phyloP scores from a whole-genome alignment of 2,113 vertebrate species.

The Coregonus clupeaformis region DNA sequence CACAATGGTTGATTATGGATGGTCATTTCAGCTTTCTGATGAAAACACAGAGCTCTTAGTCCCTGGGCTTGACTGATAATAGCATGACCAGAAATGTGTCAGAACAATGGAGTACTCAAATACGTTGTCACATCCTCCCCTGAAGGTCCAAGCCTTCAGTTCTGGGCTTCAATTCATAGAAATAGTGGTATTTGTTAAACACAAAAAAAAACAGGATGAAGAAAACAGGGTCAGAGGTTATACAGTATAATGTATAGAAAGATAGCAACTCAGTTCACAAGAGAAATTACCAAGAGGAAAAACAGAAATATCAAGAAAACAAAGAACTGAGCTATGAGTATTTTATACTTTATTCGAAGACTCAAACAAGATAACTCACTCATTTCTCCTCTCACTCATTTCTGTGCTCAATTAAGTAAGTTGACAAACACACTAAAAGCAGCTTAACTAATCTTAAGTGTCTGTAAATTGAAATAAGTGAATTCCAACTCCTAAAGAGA shows the following conservation, averaged over 20 bases:
- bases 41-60: slow-evolving; percentile 61
- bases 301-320: neutral
- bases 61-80: slow-evolving; percentile 64
- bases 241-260: too few relatives aligned
- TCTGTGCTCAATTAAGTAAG: slow-evolving; percentile 10
- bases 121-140: slow-evolving; percentile 62
- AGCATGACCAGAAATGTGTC: slow-evolving; percentile 55
- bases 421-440: slow-evolving; percentile 7
- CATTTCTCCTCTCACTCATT: neutral
- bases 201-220: neutral
- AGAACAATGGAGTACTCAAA: slow-evolving; percentile 76
- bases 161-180: slow-evolving; percentile 16
- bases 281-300: neutral
- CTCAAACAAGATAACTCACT: neutral
- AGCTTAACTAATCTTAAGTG: neutral
- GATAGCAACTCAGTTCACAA: neutral
- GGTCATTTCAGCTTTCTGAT: slow-evolving; percentile 70
- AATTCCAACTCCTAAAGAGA: neutral
- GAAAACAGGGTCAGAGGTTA: neutral
- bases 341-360: neutral
- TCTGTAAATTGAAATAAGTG: neutral
- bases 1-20: slow-evolving; percentile 71
- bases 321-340: neutral
- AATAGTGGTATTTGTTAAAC: neutral
- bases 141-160: slow-evolving; percentile 62